Percentiles rank a stretch among this genome's conserved stretches.
These are phyloP conservation scores for Poecilus cupreus DNA, from an alignment of 2,888 invertebrate species.

Conservation along the genomic window DNA sequence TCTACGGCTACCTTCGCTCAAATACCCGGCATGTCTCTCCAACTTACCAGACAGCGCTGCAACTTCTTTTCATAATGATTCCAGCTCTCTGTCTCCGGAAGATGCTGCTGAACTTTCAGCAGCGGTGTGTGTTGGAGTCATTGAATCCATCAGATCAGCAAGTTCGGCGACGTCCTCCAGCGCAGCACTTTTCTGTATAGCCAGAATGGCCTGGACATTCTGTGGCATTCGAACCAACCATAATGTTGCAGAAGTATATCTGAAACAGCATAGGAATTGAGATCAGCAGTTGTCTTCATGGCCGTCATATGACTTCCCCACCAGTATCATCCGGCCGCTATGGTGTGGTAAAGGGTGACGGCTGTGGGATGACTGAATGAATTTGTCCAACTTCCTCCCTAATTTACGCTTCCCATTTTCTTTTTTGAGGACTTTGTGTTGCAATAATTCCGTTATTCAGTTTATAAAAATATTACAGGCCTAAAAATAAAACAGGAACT, in stretches of 20 bases:
- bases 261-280: conserved; percentile 60
- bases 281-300: conserved; percentile 61
- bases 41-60: not conserved
- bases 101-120: not conserved
- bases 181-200: conserved; percentile 11
- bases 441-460: too few relatives aligned
- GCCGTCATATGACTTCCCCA: too few relatives aligned
- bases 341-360: too few relatives aligned
- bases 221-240: conserved; percentile 41
- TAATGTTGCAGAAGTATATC: conserved; percentile 54
- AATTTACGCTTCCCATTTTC: too few relatives aligned
- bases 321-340: too few relatives aligned
- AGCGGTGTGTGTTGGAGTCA: not conserved
- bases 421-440: too few relatives aligned
- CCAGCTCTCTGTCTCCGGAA: not conserved
- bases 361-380: too few relatives aligned
- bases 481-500: too few relatives aligned
- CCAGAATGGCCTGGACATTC: conserved; percentile 49
- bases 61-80: not conserved
- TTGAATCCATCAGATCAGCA: conserved; percentile 16
- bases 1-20: not conserved
- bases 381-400: too few relatives aligned
- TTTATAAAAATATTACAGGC: too few relatives aligned
- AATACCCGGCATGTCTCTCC: not conserved
- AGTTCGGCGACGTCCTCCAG: conserved; percentile 52